Base-by-base conservation (phyloP, 2,113 vertebrate species). In the Alouatta palliata region DNA sequence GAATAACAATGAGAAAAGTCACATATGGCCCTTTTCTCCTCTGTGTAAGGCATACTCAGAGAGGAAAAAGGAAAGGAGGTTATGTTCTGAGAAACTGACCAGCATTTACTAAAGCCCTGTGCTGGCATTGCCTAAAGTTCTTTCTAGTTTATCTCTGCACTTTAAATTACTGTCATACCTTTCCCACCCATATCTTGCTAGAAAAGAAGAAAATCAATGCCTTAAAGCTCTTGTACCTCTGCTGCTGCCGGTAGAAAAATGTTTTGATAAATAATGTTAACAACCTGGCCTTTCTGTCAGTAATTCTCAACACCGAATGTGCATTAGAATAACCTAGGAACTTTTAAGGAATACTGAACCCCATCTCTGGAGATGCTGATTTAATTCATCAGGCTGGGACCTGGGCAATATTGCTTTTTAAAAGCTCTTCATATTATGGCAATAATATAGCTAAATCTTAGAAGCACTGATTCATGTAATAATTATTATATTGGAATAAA, bases 1-100 rank as follows among this genome's bases (percentile, higher is more conserved):
- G 99, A 99, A 99, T 99, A 99, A 98, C 98, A 99, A 99, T 99
- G 98, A 99, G 98, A 95, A 97, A 98, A 98, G 90, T 97, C 96
- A 95, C 89, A 97, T 80, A 93, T 81, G 97, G 92, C 91, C 90
- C 97, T 98, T 98, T 95, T 95, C 43, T 86, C 56, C 95, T 98
- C 97, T 88, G 92, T 92, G 88, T 47, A 82, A 98, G 71, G 80
- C 83, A 82, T 1, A 3, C 94, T 95, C 68, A 95, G 81, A 98
- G 91, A 97, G 4, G 91, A 91, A 97, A 0, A 19, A 37, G 96
- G 92, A 96, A 91, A 88, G 49, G 96, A 87, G 95, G 76, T 93
- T 77, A 92, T 92, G 68, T 85, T 64, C 87, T 76, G 95, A 97
- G 90, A 97, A 84, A 94, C 90, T 49, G 40, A 73, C 64, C 58